Evolutionary conservation across 1,140 invertebrate species (phyloP).

Genomic region (Penaeus chinensis): DNA sequence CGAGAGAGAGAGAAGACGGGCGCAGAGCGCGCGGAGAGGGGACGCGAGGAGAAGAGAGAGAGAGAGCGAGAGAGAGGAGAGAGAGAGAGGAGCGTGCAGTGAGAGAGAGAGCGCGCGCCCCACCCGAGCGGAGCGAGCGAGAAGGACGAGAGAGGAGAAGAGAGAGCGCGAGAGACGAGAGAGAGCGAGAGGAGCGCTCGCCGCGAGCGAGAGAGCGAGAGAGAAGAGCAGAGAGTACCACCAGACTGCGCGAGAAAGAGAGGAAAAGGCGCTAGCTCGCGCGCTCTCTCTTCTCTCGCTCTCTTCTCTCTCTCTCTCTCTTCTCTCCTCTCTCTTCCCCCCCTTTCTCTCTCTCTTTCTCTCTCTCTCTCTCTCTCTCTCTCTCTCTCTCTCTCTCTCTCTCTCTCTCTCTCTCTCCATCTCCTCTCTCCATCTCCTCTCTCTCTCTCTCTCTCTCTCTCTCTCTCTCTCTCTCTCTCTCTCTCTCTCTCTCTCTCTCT

Average conservation of each 20-base stretch:
- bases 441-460: constrained; percentile 19
- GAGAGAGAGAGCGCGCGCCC: background rate
- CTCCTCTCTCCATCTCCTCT: background rate
- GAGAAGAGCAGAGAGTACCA: background rate
- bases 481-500: background rate
- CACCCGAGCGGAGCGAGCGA: background rate
- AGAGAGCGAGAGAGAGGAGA: constrained; percentile 4
- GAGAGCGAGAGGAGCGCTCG: background rate
- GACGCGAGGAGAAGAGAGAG: background rate
- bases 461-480: background rate
- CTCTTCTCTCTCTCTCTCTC: background rate
- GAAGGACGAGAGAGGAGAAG: constrained; percentile 8
- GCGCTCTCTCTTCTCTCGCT: too few relatives aligned
- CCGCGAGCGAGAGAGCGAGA: background rate
- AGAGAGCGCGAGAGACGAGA: background rate
- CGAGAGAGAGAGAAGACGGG: too few relatives aligned
- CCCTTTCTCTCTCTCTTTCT: background rate
- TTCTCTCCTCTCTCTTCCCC: too few relatives aligned
- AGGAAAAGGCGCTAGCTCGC: too few relatives aligned
- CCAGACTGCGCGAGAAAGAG: background rate
- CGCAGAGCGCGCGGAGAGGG: too few relatives aligned
- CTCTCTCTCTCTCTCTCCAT: background rate
- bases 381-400: background rate
- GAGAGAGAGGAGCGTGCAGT: background rate
- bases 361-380: constrained; percentile 16